These are phyloP conservation scores for Eupithecia abbreviata DNA, from an alignment of 2,888 invertebrate genomes.

Conservation along the genomic window DNA sequence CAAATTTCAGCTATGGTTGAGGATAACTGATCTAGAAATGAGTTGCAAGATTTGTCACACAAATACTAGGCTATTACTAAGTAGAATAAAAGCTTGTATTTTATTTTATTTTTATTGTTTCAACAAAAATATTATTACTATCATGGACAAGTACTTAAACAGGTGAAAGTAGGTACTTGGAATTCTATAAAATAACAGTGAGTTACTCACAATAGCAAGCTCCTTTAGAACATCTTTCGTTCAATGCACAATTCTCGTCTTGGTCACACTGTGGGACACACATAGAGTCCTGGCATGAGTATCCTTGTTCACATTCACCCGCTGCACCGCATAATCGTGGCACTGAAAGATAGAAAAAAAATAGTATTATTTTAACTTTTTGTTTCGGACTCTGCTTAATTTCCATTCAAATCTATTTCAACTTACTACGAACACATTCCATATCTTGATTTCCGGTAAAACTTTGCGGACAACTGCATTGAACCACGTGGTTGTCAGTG, in stretches of 20 bases:
- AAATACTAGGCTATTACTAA: no score
- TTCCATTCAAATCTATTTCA: slow-evolving; percentile 9
- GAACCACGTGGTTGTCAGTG: slow-evolving; percentile 88
- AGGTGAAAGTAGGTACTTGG: neutral
- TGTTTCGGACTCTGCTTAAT: neutral
- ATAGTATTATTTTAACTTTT: neutral
- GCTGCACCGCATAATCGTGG: slow-evolving; percentile 89
- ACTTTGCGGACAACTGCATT: slow-evolving; percentile 92
- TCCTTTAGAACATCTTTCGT: slow-evolving; percentile 93
- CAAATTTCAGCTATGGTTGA: no score
- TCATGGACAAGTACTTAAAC: neutral
- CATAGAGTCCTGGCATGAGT: slow-evolving; percentile 91
- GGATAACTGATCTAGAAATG: no score
- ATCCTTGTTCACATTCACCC: slow-evolving; percentile 88
- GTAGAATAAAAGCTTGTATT: no score
- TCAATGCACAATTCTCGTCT: slow-evolving; percentile 93
- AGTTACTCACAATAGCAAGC: slow-evolving; percentile 89
- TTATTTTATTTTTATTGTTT: no score
- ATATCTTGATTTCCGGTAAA: slow-evolving; percentile 93
- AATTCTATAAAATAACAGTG: neutral
- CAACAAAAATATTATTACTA: no score
- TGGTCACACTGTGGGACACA: slow-evolving; percentile 90
- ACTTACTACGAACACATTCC: slow-evolving; percentile 93
- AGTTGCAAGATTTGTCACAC: no score
- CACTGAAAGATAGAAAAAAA: slow-evolving; percentile 78